Evolutionary conservation across 2,113 vertebrate species (phyloP), one percentile per base, ranked within the genome.

Genomic region (Thalassarche chlororhynchos): DNA sequence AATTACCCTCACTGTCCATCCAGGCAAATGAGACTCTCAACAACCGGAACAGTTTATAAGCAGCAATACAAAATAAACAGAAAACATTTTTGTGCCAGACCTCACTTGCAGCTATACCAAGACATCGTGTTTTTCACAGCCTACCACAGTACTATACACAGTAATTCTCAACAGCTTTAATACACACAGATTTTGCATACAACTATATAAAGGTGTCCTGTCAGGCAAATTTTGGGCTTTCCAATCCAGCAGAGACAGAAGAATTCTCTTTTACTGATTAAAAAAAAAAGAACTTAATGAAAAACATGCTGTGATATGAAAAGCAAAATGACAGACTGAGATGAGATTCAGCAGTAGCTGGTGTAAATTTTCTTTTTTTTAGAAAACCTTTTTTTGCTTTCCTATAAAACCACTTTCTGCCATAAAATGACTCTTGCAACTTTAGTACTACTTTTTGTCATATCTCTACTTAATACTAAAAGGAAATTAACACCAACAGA

Each of bases 1-100:
- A 86, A 84, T 91, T 23, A 46, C 21, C 82, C 47, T 92, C 38
- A 32, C 34, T 76, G 61, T 90, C 78, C 78, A 90, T 78, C 95
- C 92, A 94, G 87, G 65, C 40, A 84, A 86, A 95, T 29, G 58
- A 94, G 90, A 78, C 57, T 86, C 94, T 94, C 36, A 71, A 80
- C 31, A 42, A 14, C 60, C 76, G 83, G 62, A 65, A 94, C 42
- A 19, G 7, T 44, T 87, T 31, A 55, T 25, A 52, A 83, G 44
- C 18, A 94, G 18, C n/a, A 64, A 23, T 0, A 76, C 2, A 69
- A 85, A 85, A 76, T 12, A 66, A 61, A 4, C 3, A 46, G 31
- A 52, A 79, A 77, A 32, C 1, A 16, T 38, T 77, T 65, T 55
- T 12, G 40, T 76, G n/a, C 31, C 40, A 80, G 49, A 18, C 5